A percentile compares a stretch with the other conserved stretches of the same genome.
Evolutionary conservation across 2,113 vertebrate genomes (phyloP).

Genomic region (Cottus gobio): DNA sequence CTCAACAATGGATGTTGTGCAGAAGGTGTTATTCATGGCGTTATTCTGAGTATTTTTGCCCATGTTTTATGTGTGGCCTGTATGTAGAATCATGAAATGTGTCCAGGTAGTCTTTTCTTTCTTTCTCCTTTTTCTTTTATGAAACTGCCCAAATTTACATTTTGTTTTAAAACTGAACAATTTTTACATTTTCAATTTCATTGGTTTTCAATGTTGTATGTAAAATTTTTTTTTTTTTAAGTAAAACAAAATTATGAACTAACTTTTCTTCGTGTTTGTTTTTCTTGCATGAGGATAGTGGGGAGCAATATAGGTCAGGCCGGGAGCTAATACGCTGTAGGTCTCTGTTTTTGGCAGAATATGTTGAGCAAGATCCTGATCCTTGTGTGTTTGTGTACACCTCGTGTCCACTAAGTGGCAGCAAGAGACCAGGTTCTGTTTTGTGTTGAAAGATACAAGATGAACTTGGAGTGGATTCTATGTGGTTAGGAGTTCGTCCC

Average conservation of each 20-base stretch:
- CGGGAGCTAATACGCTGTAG: not conserved
- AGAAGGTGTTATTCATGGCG: conserved; percentile 25
- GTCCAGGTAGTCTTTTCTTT: conserved; percentile 36
- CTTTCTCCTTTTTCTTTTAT: conserved; percentile 35
- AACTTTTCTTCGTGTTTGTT: not conserved
- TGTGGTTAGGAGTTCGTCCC: not conserved
- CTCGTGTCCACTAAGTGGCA: conserved; percentile 59
- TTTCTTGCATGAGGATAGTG: not conserved
- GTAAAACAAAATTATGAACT: conserved; percentile 44
- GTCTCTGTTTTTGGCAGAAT: not conserved
- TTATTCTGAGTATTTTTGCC: conserved; percentile 34
- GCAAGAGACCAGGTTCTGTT: not conserved
- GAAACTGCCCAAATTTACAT: conserved; percentile 35
- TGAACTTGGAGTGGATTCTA: not conserved
- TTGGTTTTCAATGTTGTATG: conserved; percentile 52
- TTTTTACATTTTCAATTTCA: conserved; percentile 64
- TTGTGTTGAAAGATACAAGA: not conserved
- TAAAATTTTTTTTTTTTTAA: conserved; percentile 76
- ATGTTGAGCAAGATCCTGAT: not conserved
- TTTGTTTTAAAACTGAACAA: conserved; percentile 47
- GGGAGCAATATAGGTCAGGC: not conserved
- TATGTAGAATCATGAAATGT: conserved; percentile 49
- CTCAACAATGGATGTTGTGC: conserved; percentile 33
- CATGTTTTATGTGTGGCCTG: conserved; percentile 37
- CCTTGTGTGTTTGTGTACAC: not conserved